Evolutionary conservation across 1,140 invertebrate genomes (phyloP), one percentile per base, ranked within the genome.

Genomic region (Ceratina calcarata): DNA sequence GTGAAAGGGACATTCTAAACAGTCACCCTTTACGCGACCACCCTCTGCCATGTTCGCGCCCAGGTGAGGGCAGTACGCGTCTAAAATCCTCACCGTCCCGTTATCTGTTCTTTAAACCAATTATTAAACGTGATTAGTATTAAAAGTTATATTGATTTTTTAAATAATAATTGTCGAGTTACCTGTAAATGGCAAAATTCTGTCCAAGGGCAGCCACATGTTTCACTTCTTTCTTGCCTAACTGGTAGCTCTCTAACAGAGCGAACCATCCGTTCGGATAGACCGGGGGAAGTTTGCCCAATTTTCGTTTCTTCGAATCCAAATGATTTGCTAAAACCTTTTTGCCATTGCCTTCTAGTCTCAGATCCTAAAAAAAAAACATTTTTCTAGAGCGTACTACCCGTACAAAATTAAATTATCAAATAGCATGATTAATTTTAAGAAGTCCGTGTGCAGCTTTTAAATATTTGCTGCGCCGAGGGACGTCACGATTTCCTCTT

Each of bases 231-330:
- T 94, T 94, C 2, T 89, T 89, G 45, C 92, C 93, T 3, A 99
- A 80, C 24, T 95, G 93, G 24, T 91, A 92, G 8, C 95, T 96
- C 90, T 98, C 97, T 0, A 95, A 90, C 0, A 98, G 85, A 0
- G 94, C 95, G 89, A 97, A 98, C 97, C 97, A 98, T 15, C 97
- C 97, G 86, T 99, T 98, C 0, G 97, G 97, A 92, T 95, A 98
- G 0, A 97, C 96, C 0, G 97, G 97, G 0, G 96, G 97, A 12
- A 97, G 86, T 67, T 95, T 94, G 7, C 94, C 95, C 22, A 95
- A 89, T 73, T 94, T 93, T 4, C 95, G 87, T 58, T 86, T 88
- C 77, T 88, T 91, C 32, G 82, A 73, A 84, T 88, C 82, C 10
- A 74, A 65, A n/a, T 78, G 15, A 78, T 78, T 70, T 1, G 60